These are phyloP conservation scores for Hyperoplus lanceolatus DNA, from an alignment of 2,797 vertebrate species.

Conservation along the genomic window DNA sequence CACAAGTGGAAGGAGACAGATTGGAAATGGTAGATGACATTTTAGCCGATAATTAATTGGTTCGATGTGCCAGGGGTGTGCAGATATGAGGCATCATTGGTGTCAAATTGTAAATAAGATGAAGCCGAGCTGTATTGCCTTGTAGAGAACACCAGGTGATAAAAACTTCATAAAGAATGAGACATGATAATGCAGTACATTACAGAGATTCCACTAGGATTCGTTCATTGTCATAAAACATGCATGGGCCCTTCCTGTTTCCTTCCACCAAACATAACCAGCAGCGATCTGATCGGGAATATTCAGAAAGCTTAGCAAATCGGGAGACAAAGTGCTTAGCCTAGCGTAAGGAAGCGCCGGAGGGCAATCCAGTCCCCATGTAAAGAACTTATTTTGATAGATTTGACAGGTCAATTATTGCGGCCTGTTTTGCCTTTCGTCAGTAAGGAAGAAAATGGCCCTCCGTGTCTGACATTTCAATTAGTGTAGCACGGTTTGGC, in stretches of 20 bases:
- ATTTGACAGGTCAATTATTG: slow-evolving; percentile 82
- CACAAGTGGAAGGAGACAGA: slow-evolving; percentile 47
- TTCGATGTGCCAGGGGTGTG: slow-evolving; percentile 30
- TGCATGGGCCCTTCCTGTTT: slow-evolving; percentile 58
- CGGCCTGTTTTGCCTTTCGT: slow-evolving; percentile 68
- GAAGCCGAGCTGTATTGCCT: slow-evolving; percentile 16
- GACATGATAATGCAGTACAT: slow-evolving; percentile 4
- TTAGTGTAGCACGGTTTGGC: slow-evolving; percentile 67
- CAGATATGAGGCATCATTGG: not conserved
- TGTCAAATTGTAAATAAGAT: slow-evolving; percentile 36
- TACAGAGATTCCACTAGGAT: slow-evolving; percentile 45
- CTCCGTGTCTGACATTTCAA: slow-evolving; percentile 78
- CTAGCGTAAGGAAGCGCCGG: slow-evolving; percentile 61
- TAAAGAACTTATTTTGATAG: slow-evolving; percentile 70
- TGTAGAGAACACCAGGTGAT: not conserved
- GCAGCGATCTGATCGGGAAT: slow-evolving; percentile 54
- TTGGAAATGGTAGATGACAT: slow-evolving; percentile 50
- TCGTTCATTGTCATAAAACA: slow-evolving; percentile 61
- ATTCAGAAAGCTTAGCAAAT: slow-evolving; percentile 66
- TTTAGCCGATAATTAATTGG: slow-evolving; percentile 53
- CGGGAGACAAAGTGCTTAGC: slow-evolving; percentile 68
- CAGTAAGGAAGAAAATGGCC: slow-evolving; percentile 60
- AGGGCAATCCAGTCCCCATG: slow-evolving; percentile 52
- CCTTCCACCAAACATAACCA: slow-evolving; percentile 40
- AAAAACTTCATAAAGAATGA: slow-evolving; percentile 14